phyloP scores from a whole-genome alignment of 2,797 vertebrate species.

The Phataginus tricuspis region DNA sequence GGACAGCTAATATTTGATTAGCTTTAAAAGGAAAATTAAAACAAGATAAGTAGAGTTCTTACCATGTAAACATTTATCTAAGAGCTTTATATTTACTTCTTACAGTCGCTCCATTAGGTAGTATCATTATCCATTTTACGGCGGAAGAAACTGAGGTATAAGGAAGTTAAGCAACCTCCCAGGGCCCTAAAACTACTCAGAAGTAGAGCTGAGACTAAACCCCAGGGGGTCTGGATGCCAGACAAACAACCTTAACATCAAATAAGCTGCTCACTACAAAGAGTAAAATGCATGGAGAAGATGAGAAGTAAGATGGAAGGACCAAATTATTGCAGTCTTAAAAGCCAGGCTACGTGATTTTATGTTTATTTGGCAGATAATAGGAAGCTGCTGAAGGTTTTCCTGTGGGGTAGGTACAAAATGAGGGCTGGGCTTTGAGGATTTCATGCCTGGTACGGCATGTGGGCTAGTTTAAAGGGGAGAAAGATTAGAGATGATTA shows the following conservation, averaged over 20 bases:
- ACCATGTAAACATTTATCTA: neutral
- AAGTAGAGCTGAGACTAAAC: neutral
- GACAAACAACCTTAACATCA: neutral
- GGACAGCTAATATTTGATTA: neutral
- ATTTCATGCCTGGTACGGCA: neutral
- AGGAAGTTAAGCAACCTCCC: neutral
- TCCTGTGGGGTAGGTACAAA: neutral
- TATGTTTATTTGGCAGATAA: neutral
- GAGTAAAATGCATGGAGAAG: neutral
- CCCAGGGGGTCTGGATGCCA: neutral
- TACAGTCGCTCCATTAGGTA: neutral
- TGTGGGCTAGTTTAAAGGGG: neutral
- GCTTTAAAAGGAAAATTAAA: conserved; percentile 37
- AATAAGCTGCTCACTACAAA: neutral
- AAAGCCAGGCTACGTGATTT: neutral
- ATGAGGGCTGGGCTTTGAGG: neutral
- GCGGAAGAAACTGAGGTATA: neutral
- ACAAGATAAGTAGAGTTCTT: neutral
- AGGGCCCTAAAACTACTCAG: neutral
- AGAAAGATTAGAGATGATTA: neutral
- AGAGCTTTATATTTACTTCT: neutral
- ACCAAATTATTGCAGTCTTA: neutral
- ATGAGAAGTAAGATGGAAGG: neutral
- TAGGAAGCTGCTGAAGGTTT: neutral
- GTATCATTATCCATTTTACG: neutral